These are phyloP conservation scores for Hypercompe scribonia DNA, from an alignment of 2,888 invertebrate genomes.

Conservation along the genomic window DNA sequence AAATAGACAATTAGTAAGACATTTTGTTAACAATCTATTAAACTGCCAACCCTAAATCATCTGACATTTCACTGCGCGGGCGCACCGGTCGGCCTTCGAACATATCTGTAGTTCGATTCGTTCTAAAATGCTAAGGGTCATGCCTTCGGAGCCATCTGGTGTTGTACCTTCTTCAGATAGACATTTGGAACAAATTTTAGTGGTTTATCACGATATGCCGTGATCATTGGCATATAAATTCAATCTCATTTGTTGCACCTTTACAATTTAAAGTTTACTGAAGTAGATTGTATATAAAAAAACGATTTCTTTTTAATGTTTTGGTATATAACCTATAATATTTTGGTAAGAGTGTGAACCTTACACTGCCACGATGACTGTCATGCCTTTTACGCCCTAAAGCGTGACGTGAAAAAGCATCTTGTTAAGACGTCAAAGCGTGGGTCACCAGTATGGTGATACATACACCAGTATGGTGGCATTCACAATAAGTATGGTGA, in stretches of 20 bases:
- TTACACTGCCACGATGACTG: no score
- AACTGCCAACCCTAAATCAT: slow-evolving; percentile 41
- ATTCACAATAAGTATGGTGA: no score
- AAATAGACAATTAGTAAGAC: background rate
- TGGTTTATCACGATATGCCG: slow-evolving; percentile 9
- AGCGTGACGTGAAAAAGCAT: no score
- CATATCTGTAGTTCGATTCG: slow-evolving; percentile 47
- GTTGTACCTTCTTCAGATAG: slow-evolving; percentile 25
- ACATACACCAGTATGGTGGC: no score
- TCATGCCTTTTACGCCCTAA: no score
- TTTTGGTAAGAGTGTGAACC: no score
- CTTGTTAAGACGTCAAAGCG: no score
- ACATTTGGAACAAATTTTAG: slow-evolving; percentile 18
- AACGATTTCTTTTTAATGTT: background rate
- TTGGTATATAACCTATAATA: no score
- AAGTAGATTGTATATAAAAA: background rate
- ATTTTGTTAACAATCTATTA: background rate
- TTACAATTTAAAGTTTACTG: background rate
- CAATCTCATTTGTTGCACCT: background rate
- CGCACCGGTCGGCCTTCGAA: slow-evolving; percentile 57
- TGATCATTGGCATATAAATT: background rate
- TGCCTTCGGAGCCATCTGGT: slow-evolving; percentile 49
- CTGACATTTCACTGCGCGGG: slow-evolving; percentile 57
- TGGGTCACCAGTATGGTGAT: no score
- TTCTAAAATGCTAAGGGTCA: slow-evolving; percentile 55